Evolutionary conservation across 2,113 vertebrate species (phyloP), one percentile per base, ranked within the genome.

Genomic region (Myodes glareolus): DNA sequence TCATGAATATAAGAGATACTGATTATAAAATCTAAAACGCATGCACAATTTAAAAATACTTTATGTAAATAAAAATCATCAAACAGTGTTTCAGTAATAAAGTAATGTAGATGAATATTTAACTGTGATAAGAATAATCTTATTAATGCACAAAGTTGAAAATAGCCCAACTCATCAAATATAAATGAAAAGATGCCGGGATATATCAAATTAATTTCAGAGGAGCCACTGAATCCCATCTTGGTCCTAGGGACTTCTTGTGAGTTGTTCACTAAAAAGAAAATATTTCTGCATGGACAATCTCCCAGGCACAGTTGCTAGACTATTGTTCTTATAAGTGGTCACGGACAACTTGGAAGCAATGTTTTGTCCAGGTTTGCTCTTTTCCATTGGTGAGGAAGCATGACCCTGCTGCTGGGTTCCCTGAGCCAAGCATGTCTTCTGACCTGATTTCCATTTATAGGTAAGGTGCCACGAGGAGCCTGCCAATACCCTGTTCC

Each of bases 291-390:
- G 33, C 61, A 82, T 0, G 0, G 6, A 77, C 94, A 58, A 95
- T 89, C 90, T 97, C 97, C 97, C 96, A 97, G 89, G 95, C 95
- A 90, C 96, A 97, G 61, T 85, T 63, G 33, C 96, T 94, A 0
- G 97, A 85, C 23, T 96, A 63, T 36, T 96, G 97, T 52, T 95
- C 72, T 93, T 92, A 82, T 42, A 98, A 97, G 90, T 96, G 98
- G 70, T 9, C 73, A 52, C 96, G 84, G 91, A 98, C 94, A 72
- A 96, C 94, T 95, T 45, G 5, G 90, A 98, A 98, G 45, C 96
- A 98, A 36, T 93, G n/a, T 73, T 73, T 72, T 39, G 70, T 73
- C n/a, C 17, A 39, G n/a, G n/a, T 39, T 23, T 39, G n/a, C 19
- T 73, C n/a, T 73, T 73, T 97, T 70, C 95, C 88, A 90, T 94